phyloP scores from a whole-genome alignment of 2,888 invertebrate genomes.

The Cantharis lateralis region DNA sequence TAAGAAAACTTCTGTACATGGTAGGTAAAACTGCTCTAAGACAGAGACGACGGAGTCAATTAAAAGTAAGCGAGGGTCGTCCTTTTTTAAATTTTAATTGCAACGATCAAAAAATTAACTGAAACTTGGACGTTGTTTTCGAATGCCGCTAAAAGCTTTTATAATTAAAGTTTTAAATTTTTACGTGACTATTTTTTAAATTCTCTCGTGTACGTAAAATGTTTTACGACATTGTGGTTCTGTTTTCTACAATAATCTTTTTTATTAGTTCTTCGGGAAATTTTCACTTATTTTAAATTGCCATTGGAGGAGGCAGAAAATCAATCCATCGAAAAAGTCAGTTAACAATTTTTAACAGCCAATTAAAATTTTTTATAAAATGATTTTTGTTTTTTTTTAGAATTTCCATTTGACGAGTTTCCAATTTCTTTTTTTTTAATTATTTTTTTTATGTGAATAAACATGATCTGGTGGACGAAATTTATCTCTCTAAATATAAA shows the following conservation, averaged over 20 bases:
- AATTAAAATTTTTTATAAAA: neutral
- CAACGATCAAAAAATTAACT: neutral
- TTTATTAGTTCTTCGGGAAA: neutral
- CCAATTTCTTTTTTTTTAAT: neutral
- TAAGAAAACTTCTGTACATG: too few species aligned
- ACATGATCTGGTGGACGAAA: too few species aligned
- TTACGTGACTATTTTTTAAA: neutral
- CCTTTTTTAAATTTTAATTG: neutral
- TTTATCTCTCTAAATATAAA: too few species aligned
- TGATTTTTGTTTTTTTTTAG: neutral
- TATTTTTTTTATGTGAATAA: too few species aligned
- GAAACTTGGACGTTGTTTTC: neutral
- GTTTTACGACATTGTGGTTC: neutral
- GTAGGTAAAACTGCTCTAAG: neutral
- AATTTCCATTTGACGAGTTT: neutral
- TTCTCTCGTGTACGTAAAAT: neutral
- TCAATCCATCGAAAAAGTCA: neutral
- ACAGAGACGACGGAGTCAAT: neutral
- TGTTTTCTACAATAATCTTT: neutral
- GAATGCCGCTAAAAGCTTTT: neutral
- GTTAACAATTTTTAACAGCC: neutral
- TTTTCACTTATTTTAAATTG: neutral
- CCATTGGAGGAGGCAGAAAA: neutral
- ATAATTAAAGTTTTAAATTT: neutral
- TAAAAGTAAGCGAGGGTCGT: neutral